Evolutionary conservation across 2,113 vertebrate species (phyloP), one percentile per base, ranked within the genome.

Genomic region (Caranx melampygus): DNA sequence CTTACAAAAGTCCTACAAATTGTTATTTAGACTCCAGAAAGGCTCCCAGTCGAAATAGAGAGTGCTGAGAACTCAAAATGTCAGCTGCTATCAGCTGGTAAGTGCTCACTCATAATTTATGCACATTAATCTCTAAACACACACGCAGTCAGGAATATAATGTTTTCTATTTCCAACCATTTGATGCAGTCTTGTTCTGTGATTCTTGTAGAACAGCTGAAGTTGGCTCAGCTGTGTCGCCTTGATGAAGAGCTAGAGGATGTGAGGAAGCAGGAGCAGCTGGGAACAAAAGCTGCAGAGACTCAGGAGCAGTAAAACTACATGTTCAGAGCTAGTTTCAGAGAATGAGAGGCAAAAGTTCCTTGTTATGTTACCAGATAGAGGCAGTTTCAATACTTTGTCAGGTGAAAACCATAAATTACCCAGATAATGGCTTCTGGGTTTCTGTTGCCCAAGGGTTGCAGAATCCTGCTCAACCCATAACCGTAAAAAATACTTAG

Each of bases 31-130:
- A 49, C 80, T 82, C 81, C 86, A 73, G 80, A 93, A 59, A 91
- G 89, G 75, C 91, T 95, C 12, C 86, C 90, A 60, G 72, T 55
- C 52, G 92, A 94, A 88, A 82, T 93, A 72, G 54, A 85, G 44
- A 86, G 51, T 64, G 85, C 88, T 51, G 86, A 91, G 72, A 92
- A 85, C 31, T 81, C 57, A 54, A 93, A 57, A 72, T 42, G 21
- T 72, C 94, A 94, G 76, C 78, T 94, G 66, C 68, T 90, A 33
- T 88, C 87, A 62, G 84, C 87, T 64, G 94, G 94, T 94, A 72
- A 67, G 88, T 74, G 34, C n/a, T 47, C 18, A 16, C 35, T 52
- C 3, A 21, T n/a, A 26, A 47, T 31, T 1, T 72, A 12, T 47
- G 3, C 33, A 7, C 18, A 35, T 47, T 61, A 1, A 40, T 77